Percentiles rank a stretch among this genome's conserved stretches.
Evolutionary conservation across 2,888 invertebrate species (phyloP).

Genomic region (Danaus chrysippus): DNA sequence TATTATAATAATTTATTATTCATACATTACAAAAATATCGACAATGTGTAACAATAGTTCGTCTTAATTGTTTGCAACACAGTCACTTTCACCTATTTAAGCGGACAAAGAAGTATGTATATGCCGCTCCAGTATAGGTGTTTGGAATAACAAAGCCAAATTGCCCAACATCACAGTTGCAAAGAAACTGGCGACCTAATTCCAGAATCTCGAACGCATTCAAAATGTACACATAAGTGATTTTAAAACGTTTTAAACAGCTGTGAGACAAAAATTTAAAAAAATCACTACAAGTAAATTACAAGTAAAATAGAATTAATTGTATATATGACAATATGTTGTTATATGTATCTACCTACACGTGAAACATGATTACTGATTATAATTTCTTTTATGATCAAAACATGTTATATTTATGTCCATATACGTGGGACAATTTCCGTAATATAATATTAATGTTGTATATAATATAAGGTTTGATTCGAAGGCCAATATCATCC

Average conservation of each 20-base stretch:
- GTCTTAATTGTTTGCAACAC: conserved; percentile 10
- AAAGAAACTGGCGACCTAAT: conserved; percentile 55
- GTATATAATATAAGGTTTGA: conserved; percentile 21
- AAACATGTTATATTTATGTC: too few relatives aligned
- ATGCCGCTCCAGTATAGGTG: conserved; percentile 43
- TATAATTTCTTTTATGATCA: too few relatives aligned
- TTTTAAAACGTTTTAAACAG: conserved; percentile 33
- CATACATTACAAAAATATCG: not conserved
- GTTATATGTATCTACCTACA: too few relatives aligned
- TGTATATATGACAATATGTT: too few relatives aligned
- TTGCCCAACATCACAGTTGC: conserved; percentile 50
- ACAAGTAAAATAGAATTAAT: too few relatives aligned
- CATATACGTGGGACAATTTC: too few relatives aligned
- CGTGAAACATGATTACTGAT: too few relatives aligned
- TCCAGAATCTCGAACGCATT: conserved; percentile 45
- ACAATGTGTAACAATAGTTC: not conserved
- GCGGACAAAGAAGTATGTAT: conserved; percentile 32
- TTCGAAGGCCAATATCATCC: not conserved
- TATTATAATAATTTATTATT: not conserved
- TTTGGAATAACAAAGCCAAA: conserved; percentile 53
- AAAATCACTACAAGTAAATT: too few relatives aligned
- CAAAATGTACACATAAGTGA: conserved; percentile 45
- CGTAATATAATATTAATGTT: conserved; percentile 1
- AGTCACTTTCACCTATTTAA: conserved; percentile 31
- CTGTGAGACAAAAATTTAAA: too few relatives aligned